Conservation (phyloP, 2,113 vertebrate genomes). For the Etheostoma spectabile region DNA sequence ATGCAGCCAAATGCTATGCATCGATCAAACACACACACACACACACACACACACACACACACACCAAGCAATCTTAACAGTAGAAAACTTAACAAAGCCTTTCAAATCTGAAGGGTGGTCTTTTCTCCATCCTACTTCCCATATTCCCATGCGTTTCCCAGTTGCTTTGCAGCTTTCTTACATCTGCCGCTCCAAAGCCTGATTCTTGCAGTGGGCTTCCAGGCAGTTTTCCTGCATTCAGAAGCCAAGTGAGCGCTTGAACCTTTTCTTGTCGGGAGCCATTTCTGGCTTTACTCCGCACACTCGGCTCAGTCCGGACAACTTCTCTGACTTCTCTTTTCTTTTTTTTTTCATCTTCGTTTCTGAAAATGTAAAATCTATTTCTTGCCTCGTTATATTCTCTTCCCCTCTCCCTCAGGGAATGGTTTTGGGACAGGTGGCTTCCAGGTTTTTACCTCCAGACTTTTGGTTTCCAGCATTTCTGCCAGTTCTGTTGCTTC, state of each 20-base stretch:
- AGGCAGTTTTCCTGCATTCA: conserved; percentile 40
- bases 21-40: conserved; percentile 1
- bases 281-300: conserved; percentile 26
- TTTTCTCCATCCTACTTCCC: conserved; percentile 2
- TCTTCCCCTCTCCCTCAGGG: neutral
- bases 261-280: conserved; percentile 33
- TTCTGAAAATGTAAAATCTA: conserved; percentile 19
- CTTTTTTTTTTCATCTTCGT: conserved; percentile 26
- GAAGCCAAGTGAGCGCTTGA: conserved; percentile 42
- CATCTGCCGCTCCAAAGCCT: conserved; percentile 13
- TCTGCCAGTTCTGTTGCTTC: conserved; percentile 16
- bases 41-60: neutral
- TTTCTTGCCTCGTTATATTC: conserved; percentile 23
- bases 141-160: neutral
- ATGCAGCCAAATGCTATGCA: conserved; percentile 23
- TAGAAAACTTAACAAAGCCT: conserved; percentile 12
- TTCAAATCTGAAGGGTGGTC: conserved; percentile 16
- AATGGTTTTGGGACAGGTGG: conserved; percentile 40
- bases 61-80: conserved; percentile 8
- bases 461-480: conserved; percentile 24
- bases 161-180: neutral
- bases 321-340: neutral
- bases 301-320: neutral
- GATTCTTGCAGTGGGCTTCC: conserved; percentile 33
- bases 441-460: conserved; percentile 38